Base-by-base conservation (phyloP, 2,888 invertebrate species). In the Polymixis lichenea region DNA sequence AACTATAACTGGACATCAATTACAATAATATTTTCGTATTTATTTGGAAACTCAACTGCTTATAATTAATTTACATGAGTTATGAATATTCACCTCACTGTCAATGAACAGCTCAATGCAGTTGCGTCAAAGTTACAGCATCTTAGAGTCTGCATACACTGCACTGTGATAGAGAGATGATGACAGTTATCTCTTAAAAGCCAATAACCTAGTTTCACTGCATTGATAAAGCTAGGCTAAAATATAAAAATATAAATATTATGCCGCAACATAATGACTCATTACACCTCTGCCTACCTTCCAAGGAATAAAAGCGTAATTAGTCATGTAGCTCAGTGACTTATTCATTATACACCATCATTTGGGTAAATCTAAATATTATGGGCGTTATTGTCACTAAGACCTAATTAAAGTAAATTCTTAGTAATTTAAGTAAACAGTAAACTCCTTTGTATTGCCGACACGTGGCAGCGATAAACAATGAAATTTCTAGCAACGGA, bases 401-500 rank as follows among this genome's bases (percentile, higher is more conserved):
- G 13, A 60, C n/a, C 32, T 32, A 49, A 78, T 78, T 43, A 61
- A 49, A 17, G 38, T 53, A 43, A 69, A 70, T 55, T 69, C 3
- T 6, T 17, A 75, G 28, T 51, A 25, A 32, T 67, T 71, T n/a
- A 71, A 73, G 71, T 61, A 77, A 81, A 80, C 77, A 84, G 53
- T 80, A 66, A 60, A 67, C 58, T n/a, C 51, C 22, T 70, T 76
- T 70, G 58, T 55, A 69, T 56, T 72, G 38, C 53, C 32, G 19
- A 38, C 85, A 85, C 80, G 85, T 82, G 15, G 17, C 32, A 65
- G 22, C 60, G 49, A 67, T 62, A 77, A 75, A 85, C 78, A 80
- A 80, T 78, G 69, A 61, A 86, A 78, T 71, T 77, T 76, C 76
- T 82, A 82, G 46, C 55, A 71, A 84, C 71, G 70, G 60, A 75